Evolutionary conservation across 2,888 invertebrate species (phyloP).

Genomic region (Oscheius myriophilus): DNA sequence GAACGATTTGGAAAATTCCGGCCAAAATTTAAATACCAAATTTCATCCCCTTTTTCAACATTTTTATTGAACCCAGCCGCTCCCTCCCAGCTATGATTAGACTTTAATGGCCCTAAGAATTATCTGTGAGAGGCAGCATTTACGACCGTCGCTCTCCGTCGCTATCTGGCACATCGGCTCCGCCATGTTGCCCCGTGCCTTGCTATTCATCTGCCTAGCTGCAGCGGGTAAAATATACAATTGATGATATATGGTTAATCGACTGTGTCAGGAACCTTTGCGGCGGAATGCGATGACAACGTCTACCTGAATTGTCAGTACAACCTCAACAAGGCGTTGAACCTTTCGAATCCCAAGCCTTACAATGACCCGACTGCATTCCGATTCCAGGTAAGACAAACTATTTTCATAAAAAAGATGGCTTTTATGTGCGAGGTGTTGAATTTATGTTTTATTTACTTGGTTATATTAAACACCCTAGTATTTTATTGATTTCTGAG

Average conservation of each 20-base stretch:
- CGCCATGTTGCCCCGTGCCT: slow-evolving; percentile 21
- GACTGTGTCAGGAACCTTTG: slow-evolving; percentile 1
- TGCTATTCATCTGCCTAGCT: slow-evolving; percentile 26
- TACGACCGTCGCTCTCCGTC: slow-evolving; percentile 23
- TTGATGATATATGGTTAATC: background rate
- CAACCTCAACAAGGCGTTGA: slow-evolving; percentile 34
- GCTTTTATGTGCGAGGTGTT: too few relatives aligned
- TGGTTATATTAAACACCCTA: too few relatives aligned
- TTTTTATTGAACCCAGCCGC: too few relatives aligned
- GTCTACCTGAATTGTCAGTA: slow-evolving; percentile 37
- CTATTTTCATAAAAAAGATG: too few relatives aligned
- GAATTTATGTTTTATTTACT: too few relatives aligned
- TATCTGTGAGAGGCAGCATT: slow-evolving; percentile 23
- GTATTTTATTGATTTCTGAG: background rate
- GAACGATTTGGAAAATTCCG: too few relatives aligned
- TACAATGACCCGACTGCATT: slow-evolving; percentile 44
- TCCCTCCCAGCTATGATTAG: slow-evolving; percentile 5
- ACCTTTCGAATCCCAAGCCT: slow-evolving; percentile 41
- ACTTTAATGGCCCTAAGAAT: slow-evolving; percentile 26
- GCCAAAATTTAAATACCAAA: too few relatives aligned
- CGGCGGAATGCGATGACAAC: slow-evolving; percentile 37
- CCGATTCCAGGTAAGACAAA: slow-evolving; percentile 36
- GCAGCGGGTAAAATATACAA: slow-evolving; percentile 21
- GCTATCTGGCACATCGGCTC: slow-evolving; percentile 25
- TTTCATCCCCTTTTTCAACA: too few relatives aligned